Conservation (phyloP, 23 tunicate genomes). For the Trididemnum miniatum region DNA sequence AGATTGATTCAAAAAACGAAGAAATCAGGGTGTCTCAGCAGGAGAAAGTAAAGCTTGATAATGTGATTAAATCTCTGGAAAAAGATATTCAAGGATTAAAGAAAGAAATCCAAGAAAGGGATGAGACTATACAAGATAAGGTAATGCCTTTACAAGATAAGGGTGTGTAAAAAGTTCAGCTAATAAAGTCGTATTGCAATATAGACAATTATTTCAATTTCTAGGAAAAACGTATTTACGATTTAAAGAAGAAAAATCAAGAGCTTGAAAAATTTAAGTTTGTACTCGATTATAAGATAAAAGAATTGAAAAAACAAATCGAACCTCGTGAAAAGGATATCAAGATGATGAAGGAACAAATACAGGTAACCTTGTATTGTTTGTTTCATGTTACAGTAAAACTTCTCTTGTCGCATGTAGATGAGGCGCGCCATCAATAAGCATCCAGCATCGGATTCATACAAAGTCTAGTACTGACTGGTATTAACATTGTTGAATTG, state of each 20-base stretch:
- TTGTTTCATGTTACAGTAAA: too few relatives aligned
- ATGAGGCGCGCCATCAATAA: too few relatives aligned
- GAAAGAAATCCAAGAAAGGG: constrained; percentile 96
- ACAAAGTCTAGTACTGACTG: too few relatives aligned
- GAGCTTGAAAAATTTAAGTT: constrained; percentile 98
- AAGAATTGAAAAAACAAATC: constrained; percentile 97
- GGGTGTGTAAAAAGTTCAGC: too few relatives aligned
- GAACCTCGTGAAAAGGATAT: constrained; percentile 97
- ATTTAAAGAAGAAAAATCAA: constrained; percentile 95
- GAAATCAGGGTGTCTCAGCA: constrained; percentile 65
- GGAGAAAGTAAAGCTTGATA: constrained; percentile 89
- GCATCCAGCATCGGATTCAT: too few relatives aligned
- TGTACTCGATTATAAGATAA: constrained; percentile 97
- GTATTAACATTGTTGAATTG: too few relatives aligned
- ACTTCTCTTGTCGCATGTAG: too few relatives aligned
- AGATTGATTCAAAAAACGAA: constrained; percentile 91
- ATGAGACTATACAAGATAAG: constrained; percentile 99
- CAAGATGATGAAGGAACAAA: constrained; percentile 95
- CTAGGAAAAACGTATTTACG: constrained; percentile 96
- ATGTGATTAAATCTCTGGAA: constrained; percentile 80
- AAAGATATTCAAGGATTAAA: constrained; percentile 95
- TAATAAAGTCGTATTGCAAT: too few relatives aligned
- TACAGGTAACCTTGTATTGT: too few relatives aligned
- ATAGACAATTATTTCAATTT: too few relatives aligned
- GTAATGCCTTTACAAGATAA: constrained; percentile 40